Conservation (phyloP, 2,888 invertebrate genomes). For the Erpobdella octoculata region DNA sequence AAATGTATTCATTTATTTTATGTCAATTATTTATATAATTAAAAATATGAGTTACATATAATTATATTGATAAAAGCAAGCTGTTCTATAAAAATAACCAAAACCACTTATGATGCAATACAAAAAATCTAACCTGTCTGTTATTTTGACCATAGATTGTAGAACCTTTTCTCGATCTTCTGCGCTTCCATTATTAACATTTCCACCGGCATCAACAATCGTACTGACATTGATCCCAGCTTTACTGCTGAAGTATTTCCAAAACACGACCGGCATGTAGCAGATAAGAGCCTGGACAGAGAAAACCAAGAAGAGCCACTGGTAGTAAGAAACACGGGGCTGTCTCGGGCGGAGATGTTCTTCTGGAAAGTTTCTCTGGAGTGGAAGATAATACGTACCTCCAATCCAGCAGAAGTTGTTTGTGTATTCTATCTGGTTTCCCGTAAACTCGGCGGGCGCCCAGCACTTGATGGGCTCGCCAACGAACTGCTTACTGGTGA, state of each 20-base stretch:
- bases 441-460: slow-evolving; percentile 40
- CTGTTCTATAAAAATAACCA: no score
- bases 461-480: slow-evolving; percentile 40
- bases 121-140: slow-evolving; percentile 36
- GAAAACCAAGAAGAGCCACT: slow-evolving; percentile 40
- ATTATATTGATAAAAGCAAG: no score
- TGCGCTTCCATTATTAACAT: slow-evolving; percentile 38
- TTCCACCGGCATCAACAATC: slow-evolving; percentile 39
- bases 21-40: no score
- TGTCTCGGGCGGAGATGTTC: slow-evolving; percentile 37
- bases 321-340: slow-evolving; percentile 39
- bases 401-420: slow-evolving; percentile 40
- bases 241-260: slow-evolving; percentile 35
- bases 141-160: slow-evolving; percentile 38
- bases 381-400: slow-evolving; percentile 40
- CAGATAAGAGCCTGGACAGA: slow-evolving; percentile 38
- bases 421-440: slow-evolving; percentile 38
- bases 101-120: background rate
- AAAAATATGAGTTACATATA: no score
- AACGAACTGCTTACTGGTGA: slow-evolving; percentile 39
- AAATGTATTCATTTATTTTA: no score
- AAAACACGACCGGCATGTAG: slow-evolving; percentile 36
- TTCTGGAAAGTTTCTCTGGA: slow-evolving; percentile 39
- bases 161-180: slow-evolving; percentile 37
- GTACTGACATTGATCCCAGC: slow-evolving; percentile 39